Evolutionary conservation across 2,113 vertebrate species (phyloP).

Genomic region (Coracopsis vasa): DNA sequence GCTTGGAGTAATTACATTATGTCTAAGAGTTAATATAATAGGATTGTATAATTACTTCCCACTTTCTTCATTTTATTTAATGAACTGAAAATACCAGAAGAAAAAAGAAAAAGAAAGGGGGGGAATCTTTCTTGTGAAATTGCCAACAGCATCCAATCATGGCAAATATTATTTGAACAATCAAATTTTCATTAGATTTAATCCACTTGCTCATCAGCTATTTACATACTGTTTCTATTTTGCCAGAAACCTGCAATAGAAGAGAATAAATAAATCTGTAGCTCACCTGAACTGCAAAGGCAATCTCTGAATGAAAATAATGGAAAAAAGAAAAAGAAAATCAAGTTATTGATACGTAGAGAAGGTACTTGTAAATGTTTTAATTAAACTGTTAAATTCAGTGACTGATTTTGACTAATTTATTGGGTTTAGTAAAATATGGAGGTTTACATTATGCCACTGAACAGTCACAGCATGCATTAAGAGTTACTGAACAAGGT

Average conservation of each 20-base stretch:
- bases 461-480: neutral
- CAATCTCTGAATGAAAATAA: neutral
- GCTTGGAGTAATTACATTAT: neutral
- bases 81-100: neutral
- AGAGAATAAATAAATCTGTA: neutral
- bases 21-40: neutral
- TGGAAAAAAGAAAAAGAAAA: neutral
- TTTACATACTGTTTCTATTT: neutral
- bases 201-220: neutral
- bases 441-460: neutral
- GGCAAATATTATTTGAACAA: conserved; percentile 11
- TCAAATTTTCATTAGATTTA: neutral
- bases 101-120: neutral
- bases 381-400: neutral
- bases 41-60: neutral
- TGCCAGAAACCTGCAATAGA: neutral
- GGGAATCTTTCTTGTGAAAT: neutral
- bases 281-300: conserved; percentile 49
- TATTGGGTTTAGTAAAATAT: neutral
- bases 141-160: neutral
- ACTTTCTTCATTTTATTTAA: neutral
- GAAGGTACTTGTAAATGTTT: neutral
- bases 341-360: neutral
- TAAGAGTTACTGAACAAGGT: neutral
- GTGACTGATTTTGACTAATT: neutral